Conservation (phyloP, 2,888 invertebrate species). For the Drosophila borealis region DNA sequence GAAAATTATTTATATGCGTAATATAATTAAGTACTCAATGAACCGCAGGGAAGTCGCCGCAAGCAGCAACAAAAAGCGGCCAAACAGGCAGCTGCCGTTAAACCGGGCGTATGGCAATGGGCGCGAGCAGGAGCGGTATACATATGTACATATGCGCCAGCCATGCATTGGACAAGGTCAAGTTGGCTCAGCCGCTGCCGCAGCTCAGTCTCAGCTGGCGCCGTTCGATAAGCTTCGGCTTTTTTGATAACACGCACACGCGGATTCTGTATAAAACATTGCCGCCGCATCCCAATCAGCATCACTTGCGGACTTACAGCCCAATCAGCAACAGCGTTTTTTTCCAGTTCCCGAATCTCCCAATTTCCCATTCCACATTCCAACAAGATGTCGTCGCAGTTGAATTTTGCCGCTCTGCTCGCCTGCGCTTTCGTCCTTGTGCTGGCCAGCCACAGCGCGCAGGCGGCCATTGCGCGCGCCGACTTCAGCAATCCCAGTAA, state of each 20-base stretch:
- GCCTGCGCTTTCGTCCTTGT: conserved; percentile 30
- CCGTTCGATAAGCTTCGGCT: conserved; percentile 61
- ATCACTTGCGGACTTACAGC: conserved; percentile 59
- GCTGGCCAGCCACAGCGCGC: conserved; percentile 24
- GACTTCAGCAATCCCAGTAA: conserved; percentile 72
- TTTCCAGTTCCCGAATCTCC: not conserved
- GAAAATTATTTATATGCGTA: conserved; percentile 40
- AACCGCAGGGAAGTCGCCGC: conserved; percentile 70
- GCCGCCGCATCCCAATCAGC: conserved; percentile 30
- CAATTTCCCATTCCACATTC: not conserved
- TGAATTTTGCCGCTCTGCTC: conserved; percentile 33
- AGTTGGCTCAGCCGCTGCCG: conserved; percentile 20
- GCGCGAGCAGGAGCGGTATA: conserved; percentile 54
- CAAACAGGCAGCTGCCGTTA: conserved; percentile 68
- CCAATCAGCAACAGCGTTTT: conserved; percentile 35
- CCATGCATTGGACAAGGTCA: conserved; percentile 64
- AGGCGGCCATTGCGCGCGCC: conserved; percentile 70
- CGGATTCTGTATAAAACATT: conserved; percentile 68
- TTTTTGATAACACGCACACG: conserved; percentile 63
- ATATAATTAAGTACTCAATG: conserved; percentile 78
- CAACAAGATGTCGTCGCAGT: conserved; percentile 56
- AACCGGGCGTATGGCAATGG: conserved; percentile 44
- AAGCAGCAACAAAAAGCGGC: conserved; percentile 49
- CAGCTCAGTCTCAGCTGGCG: conserved; percentile 18
- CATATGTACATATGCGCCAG: conserved; percentile 22